Percentiles rank a stretch among this genome's conserved stretches.
These are phyloP conservation scores for Calonectris borealis DNA, from an alignment of 2,113 vertebrate genomes.

Conservation along the genomic window DNA sequence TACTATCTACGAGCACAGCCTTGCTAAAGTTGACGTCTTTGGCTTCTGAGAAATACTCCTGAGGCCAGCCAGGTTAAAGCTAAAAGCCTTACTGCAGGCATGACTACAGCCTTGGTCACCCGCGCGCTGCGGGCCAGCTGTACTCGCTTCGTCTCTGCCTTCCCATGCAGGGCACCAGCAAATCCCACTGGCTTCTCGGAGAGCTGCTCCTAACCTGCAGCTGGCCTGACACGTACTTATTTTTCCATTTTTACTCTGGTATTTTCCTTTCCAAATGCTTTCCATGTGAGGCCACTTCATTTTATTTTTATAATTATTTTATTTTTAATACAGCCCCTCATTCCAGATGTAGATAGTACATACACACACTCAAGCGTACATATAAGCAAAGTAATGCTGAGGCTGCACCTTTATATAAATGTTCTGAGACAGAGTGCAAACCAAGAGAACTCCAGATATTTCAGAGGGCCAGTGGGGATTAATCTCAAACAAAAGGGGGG, in stretches of 20 bases:
- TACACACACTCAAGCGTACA: background rate
- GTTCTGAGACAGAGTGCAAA: background rate
- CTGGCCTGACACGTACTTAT: slow-evolving; percentile 34
- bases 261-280: slow-evolving; percentile 58
- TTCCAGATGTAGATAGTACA: slow-evolving; percentile 47
- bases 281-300: slow-evolving; percentile 35
- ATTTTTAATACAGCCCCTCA: slow-evolving; percentile 34
- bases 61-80: background rate
- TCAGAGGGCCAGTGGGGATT: background rate
- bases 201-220: slow-evolving; percentile 49
- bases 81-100: background rate
- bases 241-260: slow-evolving; percentile 58
- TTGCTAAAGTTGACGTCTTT: background rate
- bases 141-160: background rate
- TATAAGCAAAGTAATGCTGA: slow-evolving; percentile 14
- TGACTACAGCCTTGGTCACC: background rate
- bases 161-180: slow-evolving; percentile 18
- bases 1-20: background rate
- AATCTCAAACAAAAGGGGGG: background rate
- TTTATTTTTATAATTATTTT: slow-evolving; percentile 63
- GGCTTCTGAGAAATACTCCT: slow-evolving; percentile 3
- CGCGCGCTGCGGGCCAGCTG: background rate
- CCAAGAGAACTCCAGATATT: background rate
- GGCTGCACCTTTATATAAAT: background rate
- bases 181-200: slow-evolving; percentile 26